Evolutionary conservation across 2,888 invertebrate species (phyloP).

Genomic region (Phymatocera aterrima): DNA sequence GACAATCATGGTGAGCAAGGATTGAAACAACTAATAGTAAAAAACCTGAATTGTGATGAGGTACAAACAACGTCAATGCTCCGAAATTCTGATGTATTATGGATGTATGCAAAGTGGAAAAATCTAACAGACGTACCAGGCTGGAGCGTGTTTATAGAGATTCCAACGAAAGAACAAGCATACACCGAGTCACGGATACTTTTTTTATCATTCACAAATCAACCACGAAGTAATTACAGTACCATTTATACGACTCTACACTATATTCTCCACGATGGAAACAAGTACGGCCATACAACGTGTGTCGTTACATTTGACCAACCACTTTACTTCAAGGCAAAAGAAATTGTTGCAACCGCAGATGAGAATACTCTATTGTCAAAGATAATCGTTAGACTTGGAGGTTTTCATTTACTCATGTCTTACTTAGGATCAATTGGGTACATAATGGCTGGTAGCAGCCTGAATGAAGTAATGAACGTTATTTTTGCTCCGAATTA

Average conservation of each 20-base stretch:
- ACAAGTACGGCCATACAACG: constrained; percentile 39
- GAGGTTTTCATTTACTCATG: constrained; percentile 17
- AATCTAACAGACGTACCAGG: constrained; percentile 12
- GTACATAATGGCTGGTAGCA: constrained; percentile 32
- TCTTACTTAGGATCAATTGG: constrained; percentile 9
- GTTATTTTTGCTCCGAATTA: constrained; percentile 6
- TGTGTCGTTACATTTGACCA: no score
- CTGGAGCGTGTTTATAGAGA: constrained; percentile 38
- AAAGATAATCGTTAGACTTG: no score
- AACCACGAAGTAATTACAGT: neutral
- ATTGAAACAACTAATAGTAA: constrained; percentile 43
- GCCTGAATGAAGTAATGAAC: constrained; percentile 26
- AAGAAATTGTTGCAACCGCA: no score
- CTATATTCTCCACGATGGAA: constrained; percentile 18
- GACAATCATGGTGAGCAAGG: constrained; percentile 34
- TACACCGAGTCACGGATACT: neutral
- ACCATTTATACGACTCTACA: constrained; percentile 11
- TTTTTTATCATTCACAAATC: constrained; percentile 20
- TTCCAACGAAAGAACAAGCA: neutral
- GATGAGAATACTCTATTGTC: no score
- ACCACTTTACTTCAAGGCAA: no score
- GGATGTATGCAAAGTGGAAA: constrained; percentile 27
- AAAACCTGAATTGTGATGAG: constrained; percentile 12
- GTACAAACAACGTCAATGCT: no score
- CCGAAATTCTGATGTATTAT: constrained; percentile 8